phyloP scores from a whole-genome alignment of 1,140 invertebrate species.

The Forficula auricularia region DNA sequence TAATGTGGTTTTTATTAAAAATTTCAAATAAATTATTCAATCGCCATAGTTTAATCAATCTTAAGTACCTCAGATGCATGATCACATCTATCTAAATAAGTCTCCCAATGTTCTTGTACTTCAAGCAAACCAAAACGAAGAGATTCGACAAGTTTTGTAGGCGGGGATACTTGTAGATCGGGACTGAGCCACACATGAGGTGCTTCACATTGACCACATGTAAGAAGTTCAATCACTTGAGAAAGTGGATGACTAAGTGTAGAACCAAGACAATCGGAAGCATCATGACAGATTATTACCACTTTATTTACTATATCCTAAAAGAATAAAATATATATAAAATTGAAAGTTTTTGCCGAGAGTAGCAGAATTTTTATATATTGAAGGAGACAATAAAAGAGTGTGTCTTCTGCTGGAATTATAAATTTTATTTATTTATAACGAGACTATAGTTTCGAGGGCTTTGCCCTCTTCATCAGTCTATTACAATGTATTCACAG shows the following conservation, averaged over 20 bases:
- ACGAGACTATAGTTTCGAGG: no score
- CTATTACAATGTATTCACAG: no score
- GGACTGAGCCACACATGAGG: conserved; percentile 58
- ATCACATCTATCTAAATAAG: conserved; percentile 79
- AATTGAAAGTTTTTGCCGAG: no score
- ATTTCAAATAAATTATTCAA: no score
- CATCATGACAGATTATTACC: conserved; percentile 34
- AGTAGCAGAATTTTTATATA: no score
- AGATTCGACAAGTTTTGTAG: conserved; percentile 48
- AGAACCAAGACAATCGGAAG: conserved; percentile 26
- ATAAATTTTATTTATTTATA: no score
- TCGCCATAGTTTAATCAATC: no score
- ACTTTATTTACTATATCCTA: conserved; percentile 37
- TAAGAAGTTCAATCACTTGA: conserved; percentile 40
- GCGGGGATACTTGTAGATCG: conserved; percentile 33
- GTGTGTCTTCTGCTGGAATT: no score
- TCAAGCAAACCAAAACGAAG: conserved; percentile 81
- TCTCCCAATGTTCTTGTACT: conserved; percentile 87
- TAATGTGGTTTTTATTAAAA: no score
- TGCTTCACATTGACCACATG: conserved; percentile 35
- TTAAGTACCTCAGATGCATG: conserved; percentile 78
- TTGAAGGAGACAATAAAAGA: no score
- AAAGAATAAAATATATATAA: conserved; percentile 15
- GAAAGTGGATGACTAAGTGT: conserved; percentile 40
- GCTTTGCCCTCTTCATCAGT: no score